Percentiles rank a stretch among this genome's conserved stretches.
Conservation (phyloP, 2,888 invertebrate genomes). For the Drosophila histrio region DNA sequence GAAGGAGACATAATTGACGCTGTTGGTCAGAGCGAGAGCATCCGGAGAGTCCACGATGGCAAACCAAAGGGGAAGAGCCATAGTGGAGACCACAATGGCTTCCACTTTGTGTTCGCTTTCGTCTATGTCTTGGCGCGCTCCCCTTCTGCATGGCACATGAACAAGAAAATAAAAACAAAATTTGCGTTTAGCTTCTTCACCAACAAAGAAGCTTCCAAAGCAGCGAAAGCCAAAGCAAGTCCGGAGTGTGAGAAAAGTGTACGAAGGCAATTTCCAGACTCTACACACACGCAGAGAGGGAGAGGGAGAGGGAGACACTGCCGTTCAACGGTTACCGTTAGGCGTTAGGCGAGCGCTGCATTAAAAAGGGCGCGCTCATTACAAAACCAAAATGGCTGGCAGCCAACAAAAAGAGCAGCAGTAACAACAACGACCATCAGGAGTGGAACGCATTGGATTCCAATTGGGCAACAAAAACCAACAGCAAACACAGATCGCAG, state of each 20-base stretch:
- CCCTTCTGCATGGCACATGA: conserved; percentile 12
- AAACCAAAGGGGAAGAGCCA: conserved; percentile 25
- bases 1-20: conserved; percentile 3
- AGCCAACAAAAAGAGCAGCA: conserved; percentile 14
- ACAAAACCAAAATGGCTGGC: conserved; percentile 45
- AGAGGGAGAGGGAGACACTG: conserved; percentile 6
- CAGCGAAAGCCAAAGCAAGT: conserved; percentile 33
- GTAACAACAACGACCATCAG: conserved; percentile 29
- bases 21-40: conserved; percentile 7
- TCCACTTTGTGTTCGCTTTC: conserved; percentile 35
- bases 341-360: conserved; percentile 45
- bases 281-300: background rate
- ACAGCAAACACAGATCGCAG: conserved; percentile 19
- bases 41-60: background rate
- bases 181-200: conserved; percentile 57
- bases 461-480: conserved; percentile 23
- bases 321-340: conserved; percentile 63
- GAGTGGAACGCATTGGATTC: conserved; percentile 28
- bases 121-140: conserved; percentile 16
- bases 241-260: conserved; percentile 54
- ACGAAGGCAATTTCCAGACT: conserved; percentile 36
- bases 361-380: conserved; percentile 70
- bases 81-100: conserved; percentile 39
- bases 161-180: conserved; percentile 7
- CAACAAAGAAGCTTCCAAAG: conserved; percentile 50